Evolutionary conservation across 2,888 invertebrate genomes (phyloP).

Genomic region (Dasypolia templi): DNA sequence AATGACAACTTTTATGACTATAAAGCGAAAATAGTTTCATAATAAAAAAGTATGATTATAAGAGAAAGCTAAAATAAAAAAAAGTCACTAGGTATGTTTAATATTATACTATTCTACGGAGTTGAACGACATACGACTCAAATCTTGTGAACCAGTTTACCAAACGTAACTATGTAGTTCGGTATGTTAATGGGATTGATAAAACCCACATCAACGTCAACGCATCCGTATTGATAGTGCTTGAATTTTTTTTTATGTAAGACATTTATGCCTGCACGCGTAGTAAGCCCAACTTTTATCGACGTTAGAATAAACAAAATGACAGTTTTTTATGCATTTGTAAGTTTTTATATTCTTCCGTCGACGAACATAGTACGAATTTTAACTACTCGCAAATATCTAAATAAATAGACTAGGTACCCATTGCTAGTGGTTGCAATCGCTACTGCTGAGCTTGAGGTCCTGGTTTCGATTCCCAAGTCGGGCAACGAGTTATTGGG

Average conservation of each 20-base stretch:
- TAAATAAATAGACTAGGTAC: too few species aligned
- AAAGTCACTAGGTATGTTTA: constrained; percentile 17
- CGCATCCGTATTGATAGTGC: constrained; percentile 57
- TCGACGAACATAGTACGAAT: too few species aligned
- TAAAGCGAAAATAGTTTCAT: constrained; percentile 15
- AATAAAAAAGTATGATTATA: neutral
- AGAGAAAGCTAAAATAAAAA: constrained; percentile 46
- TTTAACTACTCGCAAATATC: neutral
- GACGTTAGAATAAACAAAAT: too few species aligned
- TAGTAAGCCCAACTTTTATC: too few species aligned
- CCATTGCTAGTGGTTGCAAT: too few species aligned
- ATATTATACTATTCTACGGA: constrained; percentile 30
- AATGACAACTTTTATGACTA: constrained; percentile 2
- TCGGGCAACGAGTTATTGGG: too few species aligned
- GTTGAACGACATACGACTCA: constrained; percentile 40
- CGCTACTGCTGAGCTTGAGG: too few species aligned
- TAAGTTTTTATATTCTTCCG: too few species aligned
- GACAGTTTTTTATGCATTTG: too few species aligned
- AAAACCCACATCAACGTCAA: constrained; percentile 66
- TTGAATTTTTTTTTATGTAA: too few species aligned
- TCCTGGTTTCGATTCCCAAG: too few species aligned
- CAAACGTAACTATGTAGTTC: constrained; percentile 58
- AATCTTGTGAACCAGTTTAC: constrained; percentile 65
- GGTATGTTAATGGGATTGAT: constrained; percentile 68
- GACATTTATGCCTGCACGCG: too few species aligned